Base-by-base conservation (phyloP, 2,113 vertebrate species). In the Girardinichthys multiradiatus region DNA sequence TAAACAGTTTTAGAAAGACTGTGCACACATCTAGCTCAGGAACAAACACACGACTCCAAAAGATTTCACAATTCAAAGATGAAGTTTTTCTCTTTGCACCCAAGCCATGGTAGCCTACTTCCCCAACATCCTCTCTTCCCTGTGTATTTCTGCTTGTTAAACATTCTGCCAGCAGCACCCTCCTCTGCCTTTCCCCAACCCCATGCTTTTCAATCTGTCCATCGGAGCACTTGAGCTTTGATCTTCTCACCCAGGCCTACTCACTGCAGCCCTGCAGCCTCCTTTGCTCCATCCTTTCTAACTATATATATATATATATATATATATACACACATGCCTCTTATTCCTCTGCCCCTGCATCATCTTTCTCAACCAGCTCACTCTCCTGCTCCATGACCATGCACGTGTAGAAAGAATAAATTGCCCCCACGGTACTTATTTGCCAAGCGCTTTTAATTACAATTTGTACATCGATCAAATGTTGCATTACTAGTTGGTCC, bases 381-480 rank as follows among this genome's bases (percentile, higher is more conserved):
- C 68, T 68, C 63, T 64, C 64, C 33, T 39, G 24, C n/a, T 4
- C 78, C 73, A 69, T 68, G 66, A 70, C 74, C 76, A 59, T 2
- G 26, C 35, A 68, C 57, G 54, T 57, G 54, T 26, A 86, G 79
- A 74, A 73, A 87, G 77, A 77, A 73, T 72, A 74, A 80, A 86
- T 86, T 64, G 73, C 85, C 84, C 91, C 89, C 91, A 35, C 17
- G 83, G 83, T 75, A 59, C 81, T 91, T 89, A 91, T 90, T 92
- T 90, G 82, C 31, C 72, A 82, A 57, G 37, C 45, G 24, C 83
- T 88, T 91, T 93, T 92, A 93, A 93, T 93, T 91, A 93, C 90
- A 86, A 84, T 85, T 87, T 85, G 76, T 77, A 81, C 83, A 85
- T 80, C 72, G 83, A 92, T 91, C 91, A 90, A 75, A 84, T 75